Base-by-base conservation (phyloP, 2,113 vertebrate genomes). In the Eonycteris spelaea region DNA sequence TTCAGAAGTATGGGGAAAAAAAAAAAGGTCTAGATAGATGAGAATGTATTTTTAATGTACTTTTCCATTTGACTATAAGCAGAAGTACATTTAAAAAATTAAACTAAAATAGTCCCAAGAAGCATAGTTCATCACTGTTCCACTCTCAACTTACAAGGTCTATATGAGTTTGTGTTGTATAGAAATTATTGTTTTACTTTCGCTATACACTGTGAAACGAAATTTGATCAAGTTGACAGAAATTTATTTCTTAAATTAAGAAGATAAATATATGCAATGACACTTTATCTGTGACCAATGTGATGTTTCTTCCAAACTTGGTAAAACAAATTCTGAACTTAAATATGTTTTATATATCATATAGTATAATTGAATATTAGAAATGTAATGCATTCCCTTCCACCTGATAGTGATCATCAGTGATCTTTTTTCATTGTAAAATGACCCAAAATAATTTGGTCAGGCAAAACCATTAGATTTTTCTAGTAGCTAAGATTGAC, bases 61-160 rank as follows among this genome's bases (percentile, higher is more conserved):
- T 94, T 87, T 96, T 70, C 73, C 33, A 38, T 88, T n/a, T 89
- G 35, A 73, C 71, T 88, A 59, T 35, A 95, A 95, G 53, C 6
- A 95, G 73, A 93, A 86, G 9, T 73, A 78, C 16, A 95, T 74
- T 93, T 91, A 71, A 65, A 95, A 96, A 90, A 79, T 93, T 85
- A 96, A 90, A 79, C 91, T 82, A 91, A 86, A 86, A 89, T 83
- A 61, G 24, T 86, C 35, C 92, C 67, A 51, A 70, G 67, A 82
- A 94, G 94, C 92, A 85, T 71, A 77, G 93, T 89, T 48, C 5
- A 24, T 73, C 67, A 73, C 63, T 38, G 8, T 85, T 93, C 48
- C 3, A n/a, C 19, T 77, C 19, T 91, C 28, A 75, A 24, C 28
- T 86, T 67, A 15, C 4, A 43, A 68, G 24, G 3, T 28, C 68